A percentile compares a stretch with the other conserved stretches of the same genome.
These are phyloP conservation scores for Drosophila mauritiana DNA, from an alignment of 1,140 invertebrate genomes.

Conservation along the genomic window DNA sequence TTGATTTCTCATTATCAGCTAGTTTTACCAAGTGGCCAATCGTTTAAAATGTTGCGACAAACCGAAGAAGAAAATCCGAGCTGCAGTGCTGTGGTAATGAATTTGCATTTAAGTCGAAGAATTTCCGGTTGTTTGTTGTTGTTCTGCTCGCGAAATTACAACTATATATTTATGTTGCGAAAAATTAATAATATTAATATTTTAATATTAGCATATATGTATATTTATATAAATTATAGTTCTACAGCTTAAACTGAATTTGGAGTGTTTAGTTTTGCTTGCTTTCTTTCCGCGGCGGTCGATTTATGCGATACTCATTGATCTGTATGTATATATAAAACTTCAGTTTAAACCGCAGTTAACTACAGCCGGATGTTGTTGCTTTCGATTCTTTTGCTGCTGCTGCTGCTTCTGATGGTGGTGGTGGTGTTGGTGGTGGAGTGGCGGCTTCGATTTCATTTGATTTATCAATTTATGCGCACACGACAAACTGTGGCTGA, in stretches of 20 bases:
- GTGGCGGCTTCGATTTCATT: conserved; percentile 20
- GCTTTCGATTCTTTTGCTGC: conserved; percentile 52
- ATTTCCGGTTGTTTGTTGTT: conserved; percentile 31
- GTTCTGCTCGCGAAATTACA: conserved; percentile 61
- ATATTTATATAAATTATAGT: conserved; percentile 83
- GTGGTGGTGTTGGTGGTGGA: conserved; percentile 32
- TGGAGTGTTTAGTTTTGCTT: conserved; percentile 75
- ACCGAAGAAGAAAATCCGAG: conserved; percentile 39
- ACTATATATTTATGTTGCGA: conserved; percentile 79
- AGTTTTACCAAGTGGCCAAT: conserved; percentile 46
- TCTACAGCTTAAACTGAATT: conserved; percentile 83
- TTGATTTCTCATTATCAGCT: conserved; percentile 56
- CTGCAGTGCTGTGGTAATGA: conserved; percentile 46
- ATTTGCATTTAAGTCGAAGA: conserved; percentile 35
- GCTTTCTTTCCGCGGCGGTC: conserved; percentile 39
- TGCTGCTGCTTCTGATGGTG: conserved; percentile 44
- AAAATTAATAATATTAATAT: conserved; percentile 83
- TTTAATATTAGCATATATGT: conserved; percentile 82
- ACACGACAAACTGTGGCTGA: conserved; percentile 69
- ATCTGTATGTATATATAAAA: conserved; percentile 71
- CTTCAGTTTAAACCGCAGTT: conserved; percentile 81
- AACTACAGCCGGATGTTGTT: conserved; percentile 80
- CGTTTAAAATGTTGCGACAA: conserved; percentile 42
- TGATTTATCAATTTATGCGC: conserved; percentile 61
- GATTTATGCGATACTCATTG: conserved; percentile 62